phyloP scores from a whole-genome alignment of 2,113 vertebrate genomes.

The Gorsachius goisagi region DNA sequence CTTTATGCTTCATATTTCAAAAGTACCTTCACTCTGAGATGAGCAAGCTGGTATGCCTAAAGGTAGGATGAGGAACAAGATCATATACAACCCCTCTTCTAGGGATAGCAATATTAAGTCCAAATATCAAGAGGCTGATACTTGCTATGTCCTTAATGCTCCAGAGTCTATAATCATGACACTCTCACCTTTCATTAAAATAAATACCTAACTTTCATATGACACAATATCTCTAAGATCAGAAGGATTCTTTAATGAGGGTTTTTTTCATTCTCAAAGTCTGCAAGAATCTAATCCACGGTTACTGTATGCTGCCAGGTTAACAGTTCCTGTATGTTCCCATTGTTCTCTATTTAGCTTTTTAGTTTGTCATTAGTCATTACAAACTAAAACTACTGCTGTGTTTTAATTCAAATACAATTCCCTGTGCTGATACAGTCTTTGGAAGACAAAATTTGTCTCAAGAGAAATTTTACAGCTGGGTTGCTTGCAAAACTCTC shows the following conservation, averaged over 20 bases:
- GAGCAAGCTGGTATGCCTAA: neutral
- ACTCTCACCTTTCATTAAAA: neutral
- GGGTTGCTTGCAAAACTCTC: neutral
- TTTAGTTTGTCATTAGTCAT: neutral
- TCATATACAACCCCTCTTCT: neutral
- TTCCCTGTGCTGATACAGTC: neutral
- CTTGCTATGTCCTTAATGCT: neutral
- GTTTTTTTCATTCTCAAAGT: neutral
- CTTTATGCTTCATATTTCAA: neutral
- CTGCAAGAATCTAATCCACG: neutral
- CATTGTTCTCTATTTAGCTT: neutral
- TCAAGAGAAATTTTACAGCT: conserved; percentile 14
- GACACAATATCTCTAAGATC: neutral
- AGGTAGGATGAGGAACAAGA: neutral
- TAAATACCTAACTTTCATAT: neutral
- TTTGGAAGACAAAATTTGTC: neutral
- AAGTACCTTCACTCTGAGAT: neutral
- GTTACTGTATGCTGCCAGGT: neutral
- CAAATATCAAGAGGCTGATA: neutral
- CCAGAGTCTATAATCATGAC: neutral
- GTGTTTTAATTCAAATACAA: neutral
- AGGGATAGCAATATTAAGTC: neutral
- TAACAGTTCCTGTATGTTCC: neutral
- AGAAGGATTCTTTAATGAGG: neutral
- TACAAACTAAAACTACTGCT: neutral